Evolutionary conservation across 2,888 invertebrate genomes (phyloP), one percentile per base, ranked within the genome.

Genomic region (Ptychoptera albimana): DNA sequence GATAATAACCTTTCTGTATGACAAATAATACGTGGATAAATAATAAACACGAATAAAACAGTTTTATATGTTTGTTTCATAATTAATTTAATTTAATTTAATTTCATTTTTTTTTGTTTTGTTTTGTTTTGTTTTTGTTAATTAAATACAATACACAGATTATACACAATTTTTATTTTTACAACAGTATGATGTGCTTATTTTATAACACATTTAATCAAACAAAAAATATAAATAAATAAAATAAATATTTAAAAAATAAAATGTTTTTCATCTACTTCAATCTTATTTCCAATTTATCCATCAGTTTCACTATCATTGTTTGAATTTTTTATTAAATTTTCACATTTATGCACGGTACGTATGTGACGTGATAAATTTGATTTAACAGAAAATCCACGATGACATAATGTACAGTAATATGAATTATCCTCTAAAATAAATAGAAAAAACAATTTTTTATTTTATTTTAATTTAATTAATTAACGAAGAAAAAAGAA

Each of bases 361-460:
- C 82, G 72, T 59, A 82, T 62, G 59, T 83, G 82, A 50, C 82
- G 73, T 50, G 82, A 60, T 49, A 82, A 63, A 63, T 82, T 82
- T 49, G 82, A 82, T 60, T 82, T 82, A 50, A 82, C 82, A 63
- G 82, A 82, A 65, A 82, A 82, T 3, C 79, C 81, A 59, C 82
- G 82, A 65, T 77, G 76, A 68, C 82, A 82, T 41, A 76, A 71
- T 14, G 78, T 77, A 65, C 82, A 83, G 41, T 76, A 71, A 63
- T 79, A 82, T 12, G 82, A 82, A 44, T 76, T 73, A 61, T 82
- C 82, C 13, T 75, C 76, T 71, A 53, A 14, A 12, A 45, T 46
- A 36, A 49, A n/a, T 32, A 16, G 7, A 35, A 35, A 12, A 35
- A 2, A 7, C 10, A 35, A 13, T 35, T 35, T 9, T 7, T 35